phyloP scores from a whole-genome alignment of 2,113 vertebrate species.

The Sceloporus tristichus region DNA sequence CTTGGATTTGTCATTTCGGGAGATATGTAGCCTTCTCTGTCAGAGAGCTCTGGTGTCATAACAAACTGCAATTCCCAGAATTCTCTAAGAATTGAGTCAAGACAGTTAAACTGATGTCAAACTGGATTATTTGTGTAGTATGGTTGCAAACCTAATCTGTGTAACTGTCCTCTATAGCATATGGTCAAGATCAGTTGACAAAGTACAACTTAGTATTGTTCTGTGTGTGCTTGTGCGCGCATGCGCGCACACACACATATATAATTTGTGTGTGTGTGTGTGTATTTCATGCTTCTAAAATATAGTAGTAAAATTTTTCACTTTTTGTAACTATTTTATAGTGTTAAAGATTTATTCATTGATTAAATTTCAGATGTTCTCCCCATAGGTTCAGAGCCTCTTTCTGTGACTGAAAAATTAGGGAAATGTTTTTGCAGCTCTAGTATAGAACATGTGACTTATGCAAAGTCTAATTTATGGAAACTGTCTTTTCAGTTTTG shows the following conservation, averaged over 20 bases:
- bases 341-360: neutral
- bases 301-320: neutral
- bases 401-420: neutral
- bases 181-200: neutral
- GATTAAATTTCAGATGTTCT: neutral
- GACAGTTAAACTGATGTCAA: no score
- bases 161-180: neutral
- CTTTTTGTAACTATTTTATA: neutral
- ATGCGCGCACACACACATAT: no score
- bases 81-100: no score
- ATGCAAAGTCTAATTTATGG: slow-evolving; percentile 64
- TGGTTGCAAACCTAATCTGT: neutral
- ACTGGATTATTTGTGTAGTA: no score
- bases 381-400: neutral
- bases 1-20: no score
- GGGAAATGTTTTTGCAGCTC: neutral
- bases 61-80: no score
- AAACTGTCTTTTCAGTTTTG: slow-evolving; percentile 89
- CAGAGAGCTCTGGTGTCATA: no score
- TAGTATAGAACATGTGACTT: neutral
- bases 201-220: neutral
- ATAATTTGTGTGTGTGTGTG: no score
- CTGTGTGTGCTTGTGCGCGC: neutral
- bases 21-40: no score
- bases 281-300: neutral